Evolutionary conservation across 1,140 invertebrate genomes (phyloP).

Genomic region (Druon quercuslanigerum): DNA sequence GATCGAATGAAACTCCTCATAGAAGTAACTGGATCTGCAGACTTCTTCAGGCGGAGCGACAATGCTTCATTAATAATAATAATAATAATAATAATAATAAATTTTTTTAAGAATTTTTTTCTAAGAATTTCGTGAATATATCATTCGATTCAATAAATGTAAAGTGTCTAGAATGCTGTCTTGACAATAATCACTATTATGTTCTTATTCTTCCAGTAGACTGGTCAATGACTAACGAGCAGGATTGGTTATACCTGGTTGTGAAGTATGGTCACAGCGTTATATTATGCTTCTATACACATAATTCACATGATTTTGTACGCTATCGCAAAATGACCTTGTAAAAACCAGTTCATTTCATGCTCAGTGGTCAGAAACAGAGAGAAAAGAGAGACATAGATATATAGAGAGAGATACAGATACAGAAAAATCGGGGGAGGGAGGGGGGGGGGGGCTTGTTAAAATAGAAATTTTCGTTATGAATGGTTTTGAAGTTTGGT

Average conservation of each 20-base stretch:
- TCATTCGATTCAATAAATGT: background rate
- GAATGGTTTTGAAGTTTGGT: too few species aligned
- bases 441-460: background rate
- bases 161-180: background rate
- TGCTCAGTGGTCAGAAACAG: background rate
- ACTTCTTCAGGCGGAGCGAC: too few species aligned
- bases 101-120: background rate
- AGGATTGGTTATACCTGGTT: background rate
- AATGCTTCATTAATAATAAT: background rate
- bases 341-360: slow-evolving; percentile 9
- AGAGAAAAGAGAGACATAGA: too few species aligned
- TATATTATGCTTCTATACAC: background rate
- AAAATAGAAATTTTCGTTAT: background rate
- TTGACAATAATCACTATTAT: slow-evolving; percentile 11
- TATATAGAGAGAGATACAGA: too few species aligned
- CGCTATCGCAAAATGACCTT: slow-evolving; percentile 7
- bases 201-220: slow-evolving; percentile 17
- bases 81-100: background rate
- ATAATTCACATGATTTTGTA: slow-evolving; percentile 26
- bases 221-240: slow-evolving; percentile 24
- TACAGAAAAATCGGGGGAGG: too few species aligned
- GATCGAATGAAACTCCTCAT: too few species aligned
- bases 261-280: background rate
- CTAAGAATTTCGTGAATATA: background rate
- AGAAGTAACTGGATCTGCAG: too few species aligned